Conservation (phyloP, 2,113 vertebrate species). For the Oreamnos americanus region DNA sequence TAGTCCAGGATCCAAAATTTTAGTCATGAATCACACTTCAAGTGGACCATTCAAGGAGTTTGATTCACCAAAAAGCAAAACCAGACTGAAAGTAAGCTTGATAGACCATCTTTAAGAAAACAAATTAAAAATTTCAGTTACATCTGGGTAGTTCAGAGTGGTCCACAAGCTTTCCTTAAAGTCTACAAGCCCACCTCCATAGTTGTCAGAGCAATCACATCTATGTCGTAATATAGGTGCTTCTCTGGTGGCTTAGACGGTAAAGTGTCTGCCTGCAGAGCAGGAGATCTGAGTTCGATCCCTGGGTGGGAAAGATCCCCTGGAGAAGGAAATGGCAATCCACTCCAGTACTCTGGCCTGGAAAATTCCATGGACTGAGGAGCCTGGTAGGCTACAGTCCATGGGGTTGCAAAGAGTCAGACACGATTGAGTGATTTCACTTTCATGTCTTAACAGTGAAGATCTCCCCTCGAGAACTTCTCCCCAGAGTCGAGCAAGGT, state of each 20-base stretch:
- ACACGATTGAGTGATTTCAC: fast-evolving
- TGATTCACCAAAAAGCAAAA: neutral
- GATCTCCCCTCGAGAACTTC: neutral
- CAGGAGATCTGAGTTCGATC: too few species aligned
- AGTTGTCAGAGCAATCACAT: neutral
- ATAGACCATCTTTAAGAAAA: neutral
- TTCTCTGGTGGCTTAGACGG: neutral
- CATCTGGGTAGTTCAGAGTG: neutral
- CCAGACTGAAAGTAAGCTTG: neutral
- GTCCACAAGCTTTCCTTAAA: neutral
- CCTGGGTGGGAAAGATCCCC: neutral
- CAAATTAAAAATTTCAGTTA: neutral
- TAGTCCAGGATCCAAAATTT: neutral
- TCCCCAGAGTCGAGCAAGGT: neutral
- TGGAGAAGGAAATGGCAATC: neutral
- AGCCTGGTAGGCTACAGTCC: neutral
- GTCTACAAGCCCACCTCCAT: neutral
- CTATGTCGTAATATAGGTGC: neutral
- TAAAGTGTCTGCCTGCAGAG: neutral
- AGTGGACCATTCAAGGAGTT: neutral
- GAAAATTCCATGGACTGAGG: neutral
- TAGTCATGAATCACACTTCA: neutral
- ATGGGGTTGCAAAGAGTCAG: fast-evolving
- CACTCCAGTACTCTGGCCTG: neutral
- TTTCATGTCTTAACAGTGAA: neutral